Conservation (phyloP, 2,113 vertebrate species). For the Montifringilla adamsi region DNA sequence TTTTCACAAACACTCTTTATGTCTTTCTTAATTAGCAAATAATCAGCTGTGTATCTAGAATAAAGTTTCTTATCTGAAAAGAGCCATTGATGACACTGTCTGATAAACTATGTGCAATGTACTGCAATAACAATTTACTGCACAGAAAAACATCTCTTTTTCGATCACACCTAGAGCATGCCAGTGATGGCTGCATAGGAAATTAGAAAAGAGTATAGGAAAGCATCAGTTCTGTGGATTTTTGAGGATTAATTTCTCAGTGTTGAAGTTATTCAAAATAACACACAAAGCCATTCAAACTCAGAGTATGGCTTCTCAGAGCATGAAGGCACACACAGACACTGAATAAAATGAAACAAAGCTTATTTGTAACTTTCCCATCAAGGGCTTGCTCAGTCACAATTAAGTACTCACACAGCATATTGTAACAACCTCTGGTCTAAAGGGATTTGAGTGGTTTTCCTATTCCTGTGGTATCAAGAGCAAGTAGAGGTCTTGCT, state of each 20-base stretch:
- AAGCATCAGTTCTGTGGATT: neutral
- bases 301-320: neutral
- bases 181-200: neutral
- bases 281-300: neutral
- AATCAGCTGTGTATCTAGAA: conserved; percentile 22
- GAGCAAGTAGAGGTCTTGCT: neutral
- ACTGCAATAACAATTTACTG: neutral
- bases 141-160: neutral
- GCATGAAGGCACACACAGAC: neutral
- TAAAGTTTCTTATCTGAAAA: neutral
- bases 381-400: neutral
- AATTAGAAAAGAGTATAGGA: neutral
- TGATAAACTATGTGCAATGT: neutral
- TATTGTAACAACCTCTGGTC: neutral
- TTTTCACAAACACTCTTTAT: conserved; percentile 16
- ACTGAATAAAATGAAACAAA: neutral
- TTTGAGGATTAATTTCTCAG: neutral
- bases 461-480: neutral
- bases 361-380: neutral
- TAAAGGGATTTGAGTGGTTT: neutral
- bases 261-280: neutral
- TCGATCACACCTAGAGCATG: neutral
- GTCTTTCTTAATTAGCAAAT: conserved; percentile 23
- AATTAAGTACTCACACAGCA: rapidly evolving
- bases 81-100: neutral